Base-by-base conservation (phyloP, 1,140 invertebrate species). In the Meloidogyne hapla region DNA sequence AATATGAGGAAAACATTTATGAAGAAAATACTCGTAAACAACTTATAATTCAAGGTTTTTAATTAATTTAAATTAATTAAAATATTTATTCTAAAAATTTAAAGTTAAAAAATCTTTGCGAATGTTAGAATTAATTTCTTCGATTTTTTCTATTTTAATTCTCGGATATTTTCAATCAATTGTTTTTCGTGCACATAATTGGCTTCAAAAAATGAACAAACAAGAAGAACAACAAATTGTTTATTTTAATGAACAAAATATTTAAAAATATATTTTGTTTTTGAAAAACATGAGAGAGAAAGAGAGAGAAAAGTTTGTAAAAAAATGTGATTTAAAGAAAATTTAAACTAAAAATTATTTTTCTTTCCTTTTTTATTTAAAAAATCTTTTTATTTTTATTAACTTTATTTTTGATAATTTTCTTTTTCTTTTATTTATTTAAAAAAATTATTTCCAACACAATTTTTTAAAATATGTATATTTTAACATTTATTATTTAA, bases 181-280 rank as follows among this genome's bases (percentile, higher is more conserved):
- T 38, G 65, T 67, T 18, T 42, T 67, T 33, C 65, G 65, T 25
- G 65, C 65, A 38, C 9, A 67, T 42, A 67, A 67, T 42, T 67
- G 65, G 65, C 21, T n/a, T 38, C n/a, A 42, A n/a, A 67, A 67
- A 42, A n/a, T 18, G 5, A 67, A 67, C 21, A n/a, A 67, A 42
- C 65, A 38, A 42, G 65, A 67, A 33, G 40, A 67, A 5, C 65
- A 67, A 25, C 65, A 56, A 56, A n/a, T 56, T 56, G 48, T 56
- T n/a, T 56, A 56, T 56, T 56, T 56, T 56, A 56, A n/a, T n/a
- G 5, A 56, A 56, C 18, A 56, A 21, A 56, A 56, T 56, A 56
- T 56, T 56, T 56, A 56, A 56, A 33, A 33, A 33, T n/a, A n/a
- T n/a, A n/a, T n/a, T n/a, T 33, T 33, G 33, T 33, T 33, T 33